Evolutionary conservation across 2,888 invertebrate genomes (phyloP), one percentile per base, ranked within the genome.

Genomic region (Malachius bipustulatus): DNA sequence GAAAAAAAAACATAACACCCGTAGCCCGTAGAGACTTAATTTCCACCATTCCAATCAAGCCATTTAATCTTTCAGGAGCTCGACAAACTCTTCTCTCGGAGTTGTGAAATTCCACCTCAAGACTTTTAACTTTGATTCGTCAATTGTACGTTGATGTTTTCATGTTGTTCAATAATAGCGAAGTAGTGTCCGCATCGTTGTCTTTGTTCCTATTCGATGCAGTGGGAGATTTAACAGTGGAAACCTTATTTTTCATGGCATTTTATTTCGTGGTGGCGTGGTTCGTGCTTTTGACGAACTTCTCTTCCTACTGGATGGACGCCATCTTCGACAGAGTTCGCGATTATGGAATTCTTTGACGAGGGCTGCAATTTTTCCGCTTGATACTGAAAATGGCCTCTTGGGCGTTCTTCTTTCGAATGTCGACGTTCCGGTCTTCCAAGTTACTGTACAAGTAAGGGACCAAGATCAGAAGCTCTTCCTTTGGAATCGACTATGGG

Each of bases 91-190:
- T 50, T 85, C 84, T 14, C 91, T 71, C 0, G 97, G 94, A 1
- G 83, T 76, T 0, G 87, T 82, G 55, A 97, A 97, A 59, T 93
- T 90, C 96, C 96, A 96, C 59, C 89, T 91, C 12, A 96, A 65
- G 3, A 84, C 79, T 66, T 90, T 90, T 37, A 96, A 67, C 59
- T 87, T 87, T 51, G 88, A 89, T 58, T 98, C 97, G 54, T 98
- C 97, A 31, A 89, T 81, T 30, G 88, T 75, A 35, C 98, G 72
- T 58, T 93, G 91, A 57, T 89, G 85, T 61, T 97, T n/a, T 97
- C 32, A 85, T 69, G 54, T 82, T 87, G 55, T 89, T 90, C 11
- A 76, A 71, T 1, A 94, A 65, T 2, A 89, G 63, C 1, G 89
- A 85, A 0, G 82, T 74, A 1, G 69, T 73, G 48, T 90, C 90